Evolutionary conservation across 2,888 invertebrate genomes (phyloP).

Genomic region (Idaea straminata): DNA sequence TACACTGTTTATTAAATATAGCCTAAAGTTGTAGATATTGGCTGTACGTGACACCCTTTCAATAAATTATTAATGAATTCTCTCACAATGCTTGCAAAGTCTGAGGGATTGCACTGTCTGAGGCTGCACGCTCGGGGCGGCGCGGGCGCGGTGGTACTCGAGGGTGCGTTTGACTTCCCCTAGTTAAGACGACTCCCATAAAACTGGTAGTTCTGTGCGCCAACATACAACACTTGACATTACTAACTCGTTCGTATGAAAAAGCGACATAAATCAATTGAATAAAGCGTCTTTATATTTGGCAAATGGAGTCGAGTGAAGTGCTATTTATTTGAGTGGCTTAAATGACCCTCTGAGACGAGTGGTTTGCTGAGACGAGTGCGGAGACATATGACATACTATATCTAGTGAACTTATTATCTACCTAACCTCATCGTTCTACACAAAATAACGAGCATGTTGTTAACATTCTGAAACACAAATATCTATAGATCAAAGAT

Average conservation of each 20-base stretch:
- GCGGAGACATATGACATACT: neutral
- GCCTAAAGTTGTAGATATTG: neutral
- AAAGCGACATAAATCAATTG: neutral
- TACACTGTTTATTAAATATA: neutral
- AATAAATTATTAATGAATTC: neutral
- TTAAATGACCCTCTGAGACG: neutral
- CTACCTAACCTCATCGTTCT: neutral
- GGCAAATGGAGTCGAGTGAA: neutral
- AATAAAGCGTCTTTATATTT: neutral
- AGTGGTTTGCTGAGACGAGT: neutral
- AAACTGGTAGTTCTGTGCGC: neutral
- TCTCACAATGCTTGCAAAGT: neutral
- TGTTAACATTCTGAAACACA: no score
- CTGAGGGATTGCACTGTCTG: neutral
- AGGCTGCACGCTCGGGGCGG: neutral
- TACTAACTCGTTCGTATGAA: neutral
- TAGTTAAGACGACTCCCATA: neutral
- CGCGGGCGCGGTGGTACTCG: neutral
- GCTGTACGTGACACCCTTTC: neutral
- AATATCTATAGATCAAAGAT: no score
- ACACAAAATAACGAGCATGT: no score
- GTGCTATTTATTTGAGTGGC: neutral
- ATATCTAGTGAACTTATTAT: neutral
- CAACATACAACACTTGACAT: neutral
- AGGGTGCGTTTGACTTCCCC: neutral